These are phyloP conservation scores for Crax fasciolata DNA, from an alignment of 2,797 vertebrate genomes.

Conservation along the genomic window DNA sequence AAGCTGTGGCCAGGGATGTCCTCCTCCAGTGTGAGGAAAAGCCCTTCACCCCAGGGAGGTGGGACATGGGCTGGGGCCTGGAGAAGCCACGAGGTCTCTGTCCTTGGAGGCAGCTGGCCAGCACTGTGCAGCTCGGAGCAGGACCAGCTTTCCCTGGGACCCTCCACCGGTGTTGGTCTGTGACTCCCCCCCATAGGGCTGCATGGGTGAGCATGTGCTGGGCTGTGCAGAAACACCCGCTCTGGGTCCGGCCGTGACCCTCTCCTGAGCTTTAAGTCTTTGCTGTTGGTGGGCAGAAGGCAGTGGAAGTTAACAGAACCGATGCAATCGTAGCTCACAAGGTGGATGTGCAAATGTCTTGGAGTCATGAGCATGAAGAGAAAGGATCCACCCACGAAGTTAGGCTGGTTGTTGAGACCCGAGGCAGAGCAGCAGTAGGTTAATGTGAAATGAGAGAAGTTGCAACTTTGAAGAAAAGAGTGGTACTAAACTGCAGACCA, in stretches of 20 bases:
- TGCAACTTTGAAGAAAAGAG: not conserved
- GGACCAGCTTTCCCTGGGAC: not conserved
- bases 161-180: too few relatives aligned
- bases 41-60: not conserved
- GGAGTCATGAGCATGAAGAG: not conserved
- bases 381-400: not conserved
- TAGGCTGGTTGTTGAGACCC: not conserved
- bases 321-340: not conserved
- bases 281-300: not conserved
- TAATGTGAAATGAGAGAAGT: not conserved
- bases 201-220: accelerated
- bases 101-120: accelerated
- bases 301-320: not conserved
- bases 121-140: not conserved
- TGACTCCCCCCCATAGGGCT: not conserved
- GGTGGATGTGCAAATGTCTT: not conserved
- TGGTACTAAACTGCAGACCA: not conserved
- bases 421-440: not conserved
- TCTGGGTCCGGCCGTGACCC: not conserved
- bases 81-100: not conserved
- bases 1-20: accelerated
- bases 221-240: not conserved
- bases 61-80: accelerated
- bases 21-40: not conserved
- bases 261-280: not conserved